Evolutionary conservation across 2,113 vertebrate genomes (phyloP), one percentile per base, ranked within the genome.

Genomic region (Fregata magnificens): DNA sequence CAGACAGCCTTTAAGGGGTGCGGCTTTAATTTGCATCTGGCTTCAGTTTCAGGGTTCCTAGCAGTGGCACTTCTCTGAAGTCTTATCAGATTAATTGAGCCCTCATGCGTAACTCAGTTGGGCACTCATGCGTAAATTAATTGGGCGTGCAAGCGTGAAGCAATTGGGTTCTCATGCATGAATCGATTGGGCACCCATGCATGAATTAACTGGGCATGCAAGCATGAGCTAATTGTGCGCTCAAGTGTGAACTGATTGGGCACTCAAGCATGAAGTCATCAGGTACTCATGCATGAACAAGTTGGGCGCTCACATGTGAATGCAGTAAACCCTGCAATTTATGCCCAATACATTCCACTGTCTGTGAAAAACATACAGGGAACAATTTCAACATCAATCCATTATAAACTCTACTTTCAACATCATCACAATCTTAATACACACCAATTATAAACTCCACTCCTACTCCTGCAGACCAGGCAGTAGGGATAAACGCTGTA

Each of bases 81-180:
- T 69, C 81, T 71, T 56, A 82, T 24, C 73, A 84, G 61, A 78
- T 89, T 83, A 91, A 89, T 74, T 67, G 69, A n/a, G 50, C 59
- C 3, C 49, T 84, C 85, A 94, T 44, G 92, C 69, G 19, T 49
- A 58, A 74, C 82, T 18, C 72, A 26, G 21, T 29, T 62, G 59
- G 31, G 63, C 45, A 32, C 89, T 82, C 74, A 79, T 53, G 71
- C 17, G 3, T 36, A 62, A 74, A 82, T 50, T 87, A 66, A 94
- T 79, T 24, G 47, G 52, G 21, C 20, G 0, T 61, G 74, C 74
- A 44, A 69, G 88, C 16, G 0, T 72, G 71, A 84, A 84, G 83
- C n/a, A 74, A 47, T 36, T 34, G 72, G 26, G 65, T 67, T 67
- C 89, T 91, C 89, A 91, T 89, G 96, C 96, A 85, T 16, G 36